Percentiles rank a stretch among this genome's conserved stretches.
These are phyloP conservation scores for Seira sanloemensis DNA, from an alignment of 2,888 invertebrate genomes.

Conservation along the genomic window DNA sequence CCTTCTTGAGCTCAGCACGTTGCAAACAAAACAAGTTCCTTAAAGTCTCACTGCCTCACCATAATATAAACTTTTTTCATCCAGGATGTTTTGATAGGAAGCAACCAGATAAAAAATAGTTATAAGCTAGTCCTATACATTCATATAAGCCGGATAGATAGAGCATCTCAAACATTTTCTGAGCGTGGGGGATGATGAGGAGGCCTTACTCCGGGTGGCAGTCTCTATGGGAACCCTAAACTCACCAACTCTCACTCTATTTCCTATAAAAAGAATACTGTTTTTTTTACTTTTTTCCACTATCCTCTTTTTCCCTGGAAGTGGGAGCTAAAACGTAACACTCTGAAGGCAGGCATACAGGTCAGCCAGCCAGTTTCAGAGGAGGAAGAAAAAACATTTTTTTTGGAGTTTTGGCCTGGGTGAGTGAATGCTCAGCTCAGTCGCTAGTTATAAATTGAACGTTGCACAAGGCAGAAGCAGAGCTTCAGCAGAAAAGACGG, in stretches of 20 bases:
- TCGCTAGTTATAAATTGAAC: neutral
- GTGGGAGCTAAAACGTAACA: neutral
- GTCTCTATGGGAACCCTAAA: conserved; percentile 26
- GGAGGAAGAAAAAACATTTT: neutral
- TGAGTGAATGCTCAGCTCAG: neutral
- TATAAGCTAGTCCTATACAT: neutral
- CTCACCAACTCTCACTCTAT: neutral
- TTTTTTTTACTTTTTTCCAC: neutral
- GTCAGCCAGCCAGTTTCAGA: neutral
- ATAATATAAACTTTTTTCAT: no score
- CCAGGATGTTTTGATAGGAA: neutral
- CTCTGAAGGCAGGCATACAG: neutral
- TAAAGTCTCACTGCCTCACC: no score
- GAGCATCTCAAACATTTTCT: neutral
- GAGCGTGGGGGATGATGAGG: conserved; percentile 5
- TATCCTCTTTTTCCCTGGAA: neutral
- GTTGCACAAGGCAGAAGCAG: neutral
- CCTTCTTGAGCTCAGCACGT: no score
- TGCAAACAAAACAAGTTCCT: no score
- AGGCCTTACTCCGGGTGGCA: conserved; percentile 29
- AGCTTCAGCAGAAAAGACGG: neutral
- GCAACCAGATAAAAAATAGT: neutral
- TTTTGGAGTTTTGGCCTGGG: neutral
- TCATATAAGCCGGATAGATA: no score
- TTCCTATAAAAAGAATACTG: neutral